Evolutionary conservation across 1,140 invertebrate genomes (phyloP), one percentile per base, ranked within the genome.

Genomic region (Eriosoma lanigerum): DNA sequence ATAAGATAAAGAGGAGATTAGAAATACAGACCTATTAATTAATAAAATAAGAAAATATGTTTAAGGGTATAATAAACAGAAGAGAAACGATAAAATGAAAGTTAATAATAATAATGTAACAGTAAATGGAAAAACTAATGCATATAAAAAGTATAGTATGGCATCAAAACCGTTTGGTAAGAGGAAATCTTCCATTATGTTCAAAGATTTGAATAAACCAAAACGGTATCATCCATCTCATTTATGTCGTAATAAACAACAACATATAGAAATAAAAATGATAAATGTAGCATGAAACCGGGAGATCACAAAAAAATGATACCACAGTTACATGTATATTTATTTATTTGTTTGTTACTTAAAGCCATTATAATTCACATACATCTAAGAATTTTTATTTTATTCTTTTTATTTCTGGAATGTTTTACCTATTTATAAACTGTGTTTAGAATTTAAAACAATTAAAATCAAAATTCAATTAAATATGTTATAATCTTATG

Each of bases 1-100:
- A 52, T 32, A 52, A 32, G 68, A 72, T 70, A 70, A 26, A 50
- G 46, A 70, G 15, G 66, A 38, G n/a, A n/a, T n/a, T n/a, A n/a
- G n/a, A 3, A 68, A 1, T 48, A 68, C 46, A 50, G 21, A 70
- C 21, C 0, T 21, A 46, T 68, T 48, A 46, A 1, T 68, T 9
- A 68, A 46, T 21, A 62, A 19, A 62, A 62, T 64, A 19, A 64
- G 60, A 64, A 64, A 38, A 17, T 38, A 32, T 64, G 29, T n/a
- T 38, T 38, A 12, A 60, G 56, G 56, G 15, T 60, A 29, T 17
- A 60, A 15, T 29, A 29, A 60, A 60, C 56, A 60, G 6, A 29
- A 26, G 6, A 60, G 24, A 26, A 19, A 60, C 15, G 56, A 60
- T 13, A 60, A 60, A 2, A 64, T 19, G 2, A 64, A 64, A 64